Evolutionary conservation across 2,113 vertebrate species (phyloP).

Genomic region (Crocuta crocuta): DNA sequence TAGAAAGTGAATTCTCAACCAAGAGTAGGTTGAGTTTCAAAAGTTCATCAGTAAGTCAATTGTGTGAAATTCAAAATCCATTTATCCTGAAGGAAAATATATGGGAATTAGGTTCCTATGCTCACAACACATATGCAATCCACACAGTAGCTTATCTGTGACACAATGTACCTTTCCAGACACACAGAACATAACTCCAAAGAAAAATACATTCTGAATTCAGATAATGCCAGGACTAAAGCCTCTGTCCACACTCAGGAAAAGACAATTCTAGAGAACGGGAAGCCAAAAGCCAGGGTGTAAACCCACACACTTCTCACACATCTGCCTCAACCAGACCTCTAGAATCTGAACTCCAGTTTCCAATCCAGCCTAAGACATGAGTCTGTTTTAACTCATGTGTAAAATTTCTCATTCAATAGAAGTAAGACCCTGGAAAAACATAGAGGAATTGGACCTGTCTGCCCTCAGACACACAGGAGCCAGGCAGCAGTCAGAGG

Average conservation of each 20-base stretch:
- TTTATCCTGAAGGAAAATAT: conserved; percentile 20
- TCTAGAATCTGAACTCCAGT: not conserved
- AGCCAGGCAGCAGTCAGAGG: not conserved
- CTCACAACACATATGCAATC: not conserved
- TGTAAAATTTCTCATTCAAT: not conserved
- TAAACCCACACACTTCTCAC: not conserved
- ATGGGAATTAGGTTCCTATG: not conserved
- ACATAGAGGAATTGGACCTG: not conserved
- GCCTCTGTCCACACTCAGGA: not conserved
- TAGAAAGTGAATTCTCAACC: not conserved
- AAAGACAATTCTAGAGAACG: not conserved
- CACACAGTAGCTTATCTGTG: not conserved
- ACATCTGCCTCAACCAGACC: not conserved
- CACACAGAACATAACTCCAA: not conserved
- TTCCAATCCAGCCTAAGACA: not conserved
- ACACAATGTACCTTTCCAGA: not conserved
- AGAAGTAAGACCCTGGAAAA: conserved; percentile 32
- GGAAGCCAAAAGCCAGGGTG: not conserved
- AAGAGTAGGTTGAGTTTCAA: not conserved
- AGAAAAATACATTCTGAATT: not conserved
- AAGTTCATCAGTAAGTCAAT: not conserved
- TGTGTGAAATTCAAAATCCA: conserved; percentile 12
- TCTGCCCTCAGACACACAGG: not conserved
- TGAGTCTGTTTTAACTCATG: not conserved
- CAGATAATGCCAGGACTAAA: not conserved